Conservation (phyloP, 2,888 invertebrate species). For the Azorinus chamasolen region DNA sequence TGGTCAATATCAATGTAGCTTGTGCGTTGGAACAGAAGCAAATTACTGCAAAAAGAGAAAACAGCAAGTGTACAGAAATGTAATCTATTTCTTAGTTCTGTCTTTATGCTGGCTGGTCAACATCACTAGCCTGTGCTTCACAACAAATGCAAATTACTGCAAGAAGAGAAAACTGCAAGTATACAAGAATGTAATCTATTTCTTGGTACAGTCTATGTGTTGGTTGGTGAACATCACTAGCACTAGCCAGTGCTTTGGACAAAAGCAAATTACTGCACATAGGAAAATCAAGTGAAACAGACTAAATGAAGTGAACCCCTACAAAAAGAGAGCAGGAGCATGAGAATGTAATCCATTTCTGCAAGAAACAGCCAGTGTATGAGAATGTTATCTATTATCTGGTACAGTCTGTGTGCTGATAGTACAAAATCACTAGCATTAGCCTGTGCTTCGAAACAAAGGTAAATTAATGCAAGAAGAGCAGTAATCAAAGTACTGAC, state of each 20-base stretch:
- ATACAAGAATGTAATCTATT: constrained; percentile 4
- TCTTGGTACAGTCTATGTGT: constrained; percentile 13
- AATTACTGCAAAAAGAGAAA: background rate
- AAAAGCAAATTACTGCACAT: background rate
- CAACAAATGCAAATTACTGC: constrained; percentile 1
- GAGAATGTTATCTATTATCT: background rate
- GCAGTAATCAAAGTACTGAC: too few relatives aligned
- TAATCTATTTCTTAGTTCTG: constrained; percentile 17
- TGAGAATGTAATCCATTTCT: too few relatives aligned
- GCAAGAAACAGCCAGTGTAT: too few relatives aligned
- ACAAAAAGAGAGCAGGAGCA: too few relatives aligned
- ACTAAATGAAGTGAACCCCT: too few relatives aligned
- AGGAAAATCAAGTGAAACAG: too few relatives aligned
- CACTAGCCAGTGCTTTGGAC: constrained; percentile 20
- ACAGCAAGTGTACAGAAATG: background rate
- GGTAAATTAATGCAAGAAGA: background rate
- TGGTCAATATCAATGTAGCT: constrained; percentile 3
- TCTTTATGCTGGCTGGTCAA: constrained; percentile 15
- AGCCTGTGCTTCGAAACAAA: constrained; percentile 17
- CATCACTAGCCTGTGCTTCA: constrained; percentile 28
- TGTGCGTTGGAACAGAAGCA: constrained; percentile 18
- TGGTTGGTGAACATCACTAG: constrained; percentile 3
- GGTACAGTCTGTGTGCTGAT: constrained; percentile 15
- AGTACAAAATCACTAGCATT: background rate
- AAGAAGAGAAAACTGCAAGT: background rate